phyloP scores from a whole-genome alignment of 2,888 invertebrate species.

The Cacoxenus indagator region DNA sequence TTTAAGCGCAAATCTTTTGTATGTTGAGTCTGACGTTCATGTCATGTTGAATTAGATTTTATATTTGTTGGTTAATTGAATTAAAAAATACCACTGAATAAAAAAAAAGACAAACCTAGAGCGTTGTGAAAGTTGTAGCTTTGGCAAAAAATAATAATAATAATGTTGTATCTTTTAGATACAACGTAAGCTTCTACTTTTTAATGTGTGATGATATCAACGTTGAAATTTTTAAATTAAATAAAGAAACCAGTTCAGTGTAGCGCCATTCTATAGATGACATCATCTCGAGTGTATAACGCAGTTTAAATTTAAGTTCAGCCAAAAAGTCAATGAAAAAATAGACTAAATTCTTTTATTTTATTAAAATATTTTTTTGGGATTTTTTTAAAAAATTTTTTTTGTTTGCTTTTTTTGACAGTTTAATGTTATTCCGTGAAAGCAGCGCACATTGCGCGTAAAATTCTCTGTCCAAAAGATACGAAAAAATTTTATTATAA shows the following conservation, averaged over 20 bases:
- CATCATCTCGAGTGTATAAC: background rate
- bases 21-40: background rate
- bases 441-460: background rate
- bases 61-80: background rate
- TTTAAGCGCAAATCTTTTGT: slow-evolving; percentile 2
- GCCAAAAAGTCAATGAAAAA: background rate
- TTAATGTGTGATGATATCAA: background rate
- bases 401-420: background rate
- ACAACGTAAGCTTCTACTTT: no score
- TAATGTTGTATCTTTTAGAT: background rate
- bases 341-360: no score
- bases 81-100: background rate
- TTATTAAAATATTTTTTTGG: background rate
- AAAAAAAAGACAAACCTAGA: background rate
- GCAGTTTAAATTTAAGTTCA: background rate
- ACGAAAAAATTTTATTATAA: background rate
- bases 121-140: no score
- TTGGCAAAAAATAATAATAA: background rate
- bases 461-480: background rate
- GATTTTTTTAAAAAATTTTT: background rate
- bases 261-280: background rate
- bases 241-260: background rate
- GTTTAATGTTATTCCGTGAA: background rate
- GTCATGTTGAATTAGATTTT: slow-evolving; percentile 3
- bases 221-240: background rate